Percentiles rank a stretch among this genome's conserved stretches.
Evolutionary conservation across 2,888 invertebrate species (phyloP).

Genomic region (Stenodema calcarata): DNA sequence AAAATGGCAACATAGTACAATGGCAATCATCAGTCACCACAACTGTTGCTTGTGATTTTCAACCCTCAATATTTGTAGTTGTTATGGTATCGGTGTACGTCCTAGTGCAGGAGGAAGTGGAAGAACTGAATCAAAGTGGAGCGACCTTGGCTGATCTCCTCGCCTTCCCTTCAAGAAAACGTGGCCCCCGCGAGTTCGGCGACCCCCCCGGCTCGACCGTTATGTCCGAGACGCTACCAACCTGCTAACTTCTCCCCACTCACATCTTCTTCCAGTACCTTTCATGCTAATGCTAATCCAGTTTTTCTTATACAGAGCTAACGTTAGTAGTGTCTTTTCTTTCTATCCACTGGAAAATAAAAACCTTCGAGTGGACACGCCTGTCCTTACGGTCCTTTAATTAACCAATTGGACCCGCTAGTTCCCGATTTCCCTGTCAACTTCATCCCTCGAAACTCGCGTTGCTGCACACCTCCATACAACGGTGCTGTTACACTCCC

Average conservation of each 20-base stretch:
- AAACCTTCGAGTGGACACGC: background rate
- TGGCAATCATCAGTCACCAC: no score
- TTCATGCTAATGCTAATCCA: constrained; percentile 8
- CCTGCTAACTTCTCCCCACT: constrained; percentile 2
- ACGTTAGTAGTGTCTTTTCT: background rate
- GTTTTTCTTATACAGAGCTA: background rate
- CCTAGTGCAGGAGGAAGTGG: background rate
- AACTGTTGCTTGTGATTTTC: no score
- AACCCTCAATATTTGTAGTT: no score
- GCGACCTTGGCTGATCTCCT: constrained; percentile 3
- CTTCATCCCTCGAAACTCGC: background rate
- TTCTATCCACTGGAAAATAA: background rate
- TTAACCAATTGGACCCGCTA: background rate
- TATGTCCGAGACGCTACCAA: constrained; percentile 11
- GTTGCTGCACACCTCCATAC: no score
- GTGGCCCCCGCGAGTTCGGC: background rate
- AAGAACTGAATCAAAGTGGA: constrained; percentile 4
- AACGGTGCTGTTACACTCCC: no score
- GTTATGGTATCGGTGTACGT: no score
- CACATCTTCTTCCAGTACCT: background rate
- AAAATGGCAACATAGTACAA: no score
- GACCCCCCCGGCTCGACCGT: constrained; percentile 6
- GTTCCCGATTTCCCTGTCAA: background rate
- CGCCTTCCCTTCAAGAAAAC: background rate
- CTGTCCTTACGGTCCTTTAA: background rate